Base-by-base conservation (phyloP, 2,888 invertebrate species). In the Ectemnius continuus region DNA sequence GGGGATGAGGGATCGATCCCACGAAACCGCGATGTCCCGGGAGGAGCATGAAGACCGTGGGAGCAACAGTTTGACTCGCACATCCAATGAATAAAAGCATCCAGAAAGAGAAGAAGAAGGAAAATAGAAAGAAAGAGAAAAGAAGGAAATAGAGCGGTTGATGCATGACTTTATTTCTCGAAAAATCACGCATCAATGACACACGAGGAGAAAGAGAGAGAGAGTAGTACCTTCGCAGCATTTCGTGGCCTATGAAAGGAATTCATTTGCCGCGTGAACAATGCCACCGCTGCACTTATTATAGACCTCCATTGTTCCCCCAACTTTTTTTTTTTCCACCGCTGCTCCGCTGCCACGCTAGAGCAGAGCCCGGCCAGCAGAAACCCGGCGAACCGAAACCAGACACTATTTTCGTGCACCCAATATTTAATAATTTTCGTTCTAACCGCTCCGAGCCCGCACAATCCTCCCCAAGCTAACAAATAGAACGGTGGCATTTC, bases 281-380 rank as follows among this genome's bases (percentile, higher is more conserved):
- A 75, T 75, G 11, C 68, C 28, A 47, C 13, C 13, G 13, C 16
- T 52, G 52, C 68, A 64, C 61, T 73, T 68, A 65, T 68, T 73
- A 75, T 61, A 73, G 64, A 61, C 67, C 67, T 68, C 73, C 57
- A 72, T 75, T 75, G 72, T 72, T 58, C 73, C 63, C 18, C 63
- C 18, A 62, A 60, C 46, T 20, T 26, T 45, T 70, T 52, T 61
- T 45, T n/a, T n/a, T n/a, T n/a, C n/a, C n/a, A n/a, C n/a, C n/a
- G n/a, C n/a, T n/a, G n/a, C 57, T 2, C 20, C n/a, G 18, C 11
- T 26, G 18, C 18, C 36, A 36, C 36, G 36, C 3, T 36, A 36
- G 36, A 52, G 4, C 23, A 2, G 36, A 52, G 4, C 23, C 1
- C 48, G 52, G n/a, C 52, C n/a, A 52, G 2, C 16, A 52, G 16